Base-by-base conservation (phyloP, 2,797 vertebrate species). In the Brotula barbata region DNA sequence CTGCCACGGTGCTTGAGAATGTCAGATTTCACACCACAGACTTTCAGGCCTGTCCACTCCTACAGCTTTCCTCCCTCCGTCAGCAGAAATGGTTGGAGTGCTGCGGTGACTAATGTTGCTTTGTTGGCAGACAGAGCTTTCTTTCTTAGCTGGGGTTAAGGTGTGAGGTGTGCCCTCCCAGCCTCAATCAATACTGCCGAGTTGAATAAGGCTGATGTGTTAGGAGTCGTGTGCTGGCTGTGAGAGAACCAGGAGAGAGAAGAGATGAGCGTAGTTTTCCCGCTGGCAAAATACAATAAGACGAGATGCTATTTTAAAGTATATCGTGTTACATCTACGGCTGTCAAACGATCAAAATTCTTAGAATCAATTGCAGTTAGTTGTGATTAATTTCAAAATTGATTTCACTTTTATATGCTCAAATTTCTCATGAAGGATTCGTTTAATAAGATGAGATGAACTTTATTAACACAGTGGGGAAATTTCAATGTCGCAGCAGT, bases 11-110 rank as follows among this genome's bases (percentile, higher is more conserved):
- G 10, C 62, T 68, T 0, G 49, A 59, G 62, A 84, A 83, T 82
- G 80, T 73, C 67, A 75, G 72, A 82, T 75, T 87, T 87, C 66
- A 60, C 75, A 74, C 75, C 33, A 22, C 72, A 78, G 60, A 66
- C 69, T 77, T 70, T 84, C 50, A 58, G 57, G 64, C 43, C 10
- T 0, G 16, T 55, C 39, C 50, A 60, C 78, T 81, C 76, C 72
- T 73, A 81, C 78, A 65, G 68, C 58, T 75, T 47, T 61, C 21
- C 59, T 65, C 60, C 59, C 52, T 76, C 68, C 25, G 15, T 82
- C 76, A 68, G 67, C 77, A 81, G 54, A 78, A 85, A 76, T 51
- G 43, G 21, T 64, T 44, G 20, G 37, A 67, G 52, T 58, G 62
- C 57, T 48, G 63, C 23, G 53, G 42, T 17, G 48, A 64, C 52